phyloP scores from a whole-genome alignment of 2,888 invertebrate genomes.

The Agrypnus murinus region DNA sequence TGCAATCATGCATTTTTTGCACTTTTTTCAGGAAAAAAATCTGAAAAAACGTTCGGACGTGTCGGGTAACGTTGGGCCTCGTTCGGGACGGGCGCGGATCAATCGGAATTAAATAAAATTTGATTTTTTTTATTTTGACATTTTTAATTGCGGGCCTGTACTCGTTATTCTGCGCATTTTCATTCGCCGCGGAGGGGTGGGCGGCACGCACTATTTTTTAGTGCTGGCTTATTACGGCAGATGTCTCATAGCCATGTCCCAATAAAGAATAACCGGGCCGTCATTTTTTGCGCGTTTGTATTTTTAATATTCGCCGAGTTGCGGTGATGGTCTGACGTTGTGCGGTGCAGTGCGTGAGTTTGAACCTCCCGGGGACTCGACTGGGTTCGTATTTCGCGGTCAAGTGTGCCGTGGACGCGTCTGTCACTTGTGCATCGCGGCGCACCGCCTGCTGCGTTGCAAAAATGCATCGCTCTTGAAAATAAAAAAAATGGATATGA shows the following conservation, averaged over 20 bases:
- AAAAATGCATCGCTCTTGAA: conserved; percentile 55
- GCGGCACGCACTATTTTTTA: conserved; percentile 79
- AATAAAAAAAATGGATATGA: conserved; percentile 55
- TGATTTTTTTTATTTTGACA: conserved; percentile 72
- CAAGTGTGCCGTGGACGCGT: conserved; percentile 62
- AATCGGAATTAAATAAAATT: conserved; percentile 59
- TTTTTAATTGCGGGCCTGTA: conserved; percentile 76
- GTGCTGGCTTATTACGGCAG: conserved; percentile 79
- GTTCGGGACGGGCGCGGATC: conserved; percentile 27
- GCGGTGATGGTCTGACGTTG: conserved; percentile 67
- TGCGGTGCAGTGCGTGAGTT: conserved; percentile 55
- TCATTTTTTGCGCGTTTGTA: conserved; percentile 72
- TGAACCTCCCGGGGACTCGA: conserved; percentile 56
- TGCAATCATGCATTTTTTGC: conserved; percentile 52
- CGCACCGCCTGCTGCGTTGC: conserved; percentile 57
- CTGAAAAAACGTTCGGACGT: conserved; percentile 67
- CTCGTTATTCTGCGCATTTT: conserved; percentile 77
- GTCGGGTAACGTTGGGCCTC: conserved; percentile 72
- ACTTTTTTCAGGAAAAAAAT: conserved; percentile 43
- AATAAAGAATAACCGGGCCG: conserved; percentile 71
- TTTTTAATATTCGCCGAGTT: conserved; percentile 70
- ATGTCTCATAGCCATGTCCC: conserved; percentile 77
- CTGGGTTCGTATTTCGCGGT: conserved; percentile 66
- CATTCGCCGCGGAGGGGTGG: conserved; percentile 72
- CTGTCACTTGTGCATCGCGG: conserved; percentile 58